Percentiles rank a stretch among this genome's conserved stretches.
Conservation (phyloP, 2,113 vertebrate species). For the Tachuris rubrigastra region DNA sequence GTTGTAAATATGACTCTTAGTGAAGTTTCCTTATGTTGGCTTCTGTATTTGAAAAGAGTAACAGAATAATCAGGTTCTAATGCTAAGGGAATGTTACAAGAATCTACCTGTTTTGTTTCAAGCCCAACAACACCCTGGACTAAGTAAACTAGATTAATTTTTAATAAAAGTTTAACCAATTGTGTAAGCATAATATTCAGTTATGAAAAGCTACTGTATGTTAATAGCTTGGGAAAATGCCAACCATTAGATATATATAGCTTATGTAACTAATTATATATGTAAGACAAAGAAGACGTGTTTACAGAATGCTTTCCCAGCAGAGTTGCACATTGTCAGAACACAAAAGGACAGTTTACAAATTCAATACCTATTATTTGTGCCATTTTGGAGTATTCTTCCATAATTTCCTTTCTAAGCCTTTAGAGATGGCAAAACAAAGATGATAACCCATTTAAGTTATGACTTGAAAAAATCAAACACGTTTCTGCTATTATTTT, state of each 20-base stretch:
- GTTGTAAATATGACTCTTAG: not conserved
- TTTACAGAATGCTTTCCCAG: not conserved
- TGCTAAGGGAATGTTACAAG: not conserved
- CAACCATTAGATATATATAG: not conserved
- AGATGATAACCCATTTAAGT: not conserved
- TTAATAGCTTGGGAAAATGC: not conserved
- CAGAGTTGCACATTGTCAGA: not conserved
- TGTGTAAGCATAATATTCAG: not conserved
- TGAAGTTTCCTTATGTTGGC: not conserved
- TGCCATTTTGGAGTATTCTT: not conserved
- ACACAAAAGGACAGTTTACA: not conserved
- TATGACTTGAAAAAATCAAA: not conserved
- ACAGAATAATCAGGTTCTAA: not conserved
- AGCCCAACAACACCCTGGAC: not conserved
- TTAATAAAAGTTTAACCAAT: not conserved
- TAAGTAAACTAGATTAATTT: not conserved
- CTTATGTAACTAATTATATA: not conserved
- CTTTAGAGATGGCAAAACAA: not conserved
- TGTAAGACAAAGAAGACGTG: not conserved
- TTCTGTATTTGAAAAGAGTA: not conserved
- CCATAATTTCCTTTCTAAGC: not conserved
- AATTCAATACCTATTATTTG: not conserved
- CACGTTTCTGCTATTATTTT: not conserved
- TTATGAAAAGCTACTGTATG: not conserved
- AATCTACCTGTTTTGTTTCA: not conserved